Conservation (phyloP, 1,140 invertebrate genomes). For the Panagrolaimus sp. region DNA sequence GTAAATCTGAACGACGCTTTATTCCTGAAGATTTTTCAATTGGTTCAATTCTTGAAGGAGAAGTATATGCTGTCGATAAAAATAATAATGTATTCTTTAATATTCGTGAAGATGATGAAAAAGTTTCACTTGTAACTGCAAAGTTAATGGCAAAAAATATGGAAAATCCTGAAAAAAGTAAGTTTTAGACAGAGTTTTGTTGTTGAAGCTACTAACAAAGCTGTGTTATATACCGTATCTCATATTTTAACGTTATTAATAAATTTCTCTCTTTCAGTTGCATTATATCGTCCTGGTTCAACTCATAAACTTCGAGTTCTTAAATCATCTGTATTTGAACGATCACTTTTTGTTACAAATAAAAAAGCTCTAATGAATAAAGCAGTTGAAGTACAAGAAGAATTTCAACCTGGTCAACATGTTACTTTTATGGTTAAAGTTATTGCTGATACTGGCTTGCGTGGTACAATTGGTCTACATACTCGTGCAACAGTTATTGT, state of each 20-base stretch:
- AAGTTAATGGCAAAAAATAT: slow-evolving; percentile 34
- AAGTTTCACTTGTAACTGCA: slow-evolving; percentile 40
- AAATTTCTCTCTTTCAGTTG: slow-evolving; percentile 24
- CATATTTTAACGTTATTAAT: background rate
- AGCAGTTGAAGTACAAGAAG: slow-evolving; percentile 33
- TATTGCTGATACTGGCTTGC: slow-evolving; percentile 33
- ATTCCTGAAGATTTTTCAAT: slow-evolving; percentile 27
- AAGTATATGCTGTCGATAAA: slow-evolving; percentile 39
- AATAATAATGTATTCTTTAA: slow-evolving; percentile 41
- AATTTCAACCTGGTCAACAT: slow-evolving; percentile 33
- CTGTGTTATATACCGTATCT: no score
- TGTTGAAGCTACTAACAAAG: no score
- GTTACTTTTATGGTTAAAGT: slow-evolving; percentile 30
- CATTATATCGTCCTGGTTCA: slow-evolving; percentile 39
- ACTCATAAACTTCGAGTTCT: slow-evolving; percentile 43
- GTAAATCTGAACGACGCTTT: slow-evolving; percentile 31
- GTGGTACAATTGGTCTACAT: slow-evolving; percentile 27
- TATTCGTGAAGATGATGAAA: slow-evolving; percentile 27
- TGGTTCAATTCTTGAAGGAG: slow-evolving; percentile 38
- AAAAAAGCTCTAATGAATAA: slow-evolving; percentile 39
- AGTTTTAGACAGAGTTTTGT: no score
- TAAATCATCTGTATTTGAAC: slow-evolving; percentile 39
- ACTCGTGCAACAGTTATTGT: slow-evolving; percentile 40
- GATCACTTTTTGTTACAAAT: slow-evolving; percentile 43
- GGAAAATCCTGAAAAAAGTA: slow-evolving; percentile 33